A percentile compares a stretch with the other conserved stretches of the same genome.
Evolutionary conservation across 2,113 vertebrate genomes (phyloP).

Genomic region (Lamprologus lemairii): DNA sequence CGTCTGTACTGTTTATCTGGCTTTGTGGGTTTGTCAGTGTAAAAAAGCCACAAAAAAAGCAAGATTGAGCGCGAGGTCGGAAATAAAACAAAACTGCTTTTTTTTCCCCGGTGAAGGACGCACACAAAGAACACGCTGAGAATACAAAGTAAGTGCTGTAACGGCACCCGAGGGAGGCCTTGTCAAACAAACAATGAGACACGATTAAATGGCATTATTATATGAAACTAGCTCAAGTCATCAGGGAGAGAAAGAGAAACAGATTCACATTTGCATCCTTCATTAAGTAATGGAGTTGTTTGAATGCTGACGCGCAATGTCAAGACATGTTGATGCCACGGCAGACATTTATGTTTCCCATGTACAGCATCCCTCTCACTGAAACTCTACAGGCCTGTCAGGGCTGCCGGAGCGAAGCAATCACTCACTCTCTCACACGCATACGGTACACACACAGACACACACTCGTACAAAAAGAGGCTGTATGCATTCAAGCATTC

Average conservation of each 20-base stretch:
- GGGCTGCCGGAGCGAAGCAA: neutral
- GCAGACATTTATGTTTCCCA: conserved; percentile 21
- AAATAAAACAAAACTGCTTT: neutral
- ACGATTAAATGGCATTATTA: conserved; percentile 58
- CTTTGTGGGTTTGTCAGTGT: neutral
- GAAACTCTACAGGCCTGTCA: conserved; percentile 41
- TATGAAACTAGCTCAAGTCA: conserved; percentile 38
- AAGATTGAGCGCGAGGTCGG: neutral
- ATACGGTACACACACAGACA: neutral
- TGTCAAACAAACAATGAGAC: conserved; percentile 57
- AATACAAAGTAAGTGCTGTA: conserved; percentile 17
- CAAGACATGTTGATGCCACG: conserved; percentile 11
- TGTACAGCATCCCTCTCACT: conserved; percentile 46
- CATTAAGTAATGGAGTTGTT: conserved; percentile 44
- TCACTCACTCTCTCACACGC: conserved; percentile 9
- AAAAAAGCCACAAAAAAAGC: neutral
- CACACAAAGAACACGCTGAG: neutral
- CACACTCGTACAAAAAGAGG: neutral
- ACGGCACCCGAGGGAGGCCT: conserved; percentile 34
- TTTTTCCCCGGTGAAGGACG: neutral
- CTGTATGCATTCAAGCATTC: conserved; percentile 44
- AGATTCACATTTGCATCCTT: conserved; percentile 43
- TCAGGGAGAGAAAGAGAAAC: conserved; percentile 19
- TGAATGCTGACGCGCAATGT: conserved; percentile 12
- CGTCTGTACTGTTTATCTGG: neutral